Conservation (phyloP, 1,140 invertebrate genomes). For the Cyclargus thomasi region DNA sequence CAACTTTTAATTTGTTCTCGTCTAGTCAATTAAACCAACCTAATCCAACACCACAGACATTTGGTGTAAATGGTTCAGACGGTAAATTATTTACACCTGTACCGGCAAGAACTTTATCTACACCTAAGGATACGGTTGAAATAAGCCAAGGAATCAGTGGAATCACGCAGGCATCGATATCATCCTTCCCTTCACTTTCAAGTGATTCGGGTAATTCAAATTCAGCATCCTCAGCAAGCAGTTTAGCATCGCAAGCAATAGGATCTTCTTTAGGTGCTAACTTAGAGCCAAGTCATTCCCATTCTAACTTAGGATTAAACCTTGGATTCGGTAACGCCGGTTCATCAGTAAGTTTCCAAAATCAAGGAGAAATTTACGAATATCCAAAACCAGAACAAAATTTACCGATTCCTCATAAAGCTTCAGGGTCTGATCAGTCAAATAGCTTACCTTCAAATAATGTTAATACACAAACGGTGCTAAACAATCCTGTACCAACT, state of each 20-base stretch:
- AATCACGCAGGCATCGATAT: conserved; percentile 36
- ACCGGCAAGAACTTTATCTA: conserved; percentile 17
- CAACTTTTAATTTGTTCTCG: neutral
- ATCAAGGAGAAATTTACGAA: conserved; percentile 25
- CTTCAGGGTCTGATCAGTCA: neutral
- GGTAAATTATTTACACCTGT: neutral
- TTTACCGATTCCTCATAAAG: conserved; percentile 24
- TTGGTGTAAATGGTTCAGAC: neutral
- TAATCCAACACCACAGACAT: conserved; percentile 18
- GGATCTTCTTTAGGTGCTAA: neutral
- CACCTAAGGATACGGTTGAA: conserved; percentile 15
- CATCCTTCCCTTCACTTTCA: conserved; percentile 27
- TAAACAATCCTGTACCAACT: neutral
- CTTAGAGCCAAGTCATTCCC: neutral
- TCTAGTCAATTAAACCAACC: conserved; percentile 33
- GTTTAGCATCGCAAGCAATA: neutral
- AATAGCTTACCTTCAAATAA: neutral
- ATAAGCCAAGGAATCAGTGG: conserved; percentile 23
- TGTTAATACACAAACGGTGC: neutral
- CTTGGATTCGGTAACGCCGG: neutral
- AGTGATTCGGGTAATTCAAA: neutral
- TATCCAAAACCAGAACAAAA: conserved; percentile 27
- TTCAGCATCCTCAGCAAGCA: neutral
- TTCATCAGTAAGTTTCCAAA: neutral
- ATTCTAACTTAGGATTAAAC: neutral